These are phyloP conservation scores for Sarcophaga caerulescens DNA, from an alignment of 2,888 invertebrate genomes.

Conservation along the genomic window DNA sequence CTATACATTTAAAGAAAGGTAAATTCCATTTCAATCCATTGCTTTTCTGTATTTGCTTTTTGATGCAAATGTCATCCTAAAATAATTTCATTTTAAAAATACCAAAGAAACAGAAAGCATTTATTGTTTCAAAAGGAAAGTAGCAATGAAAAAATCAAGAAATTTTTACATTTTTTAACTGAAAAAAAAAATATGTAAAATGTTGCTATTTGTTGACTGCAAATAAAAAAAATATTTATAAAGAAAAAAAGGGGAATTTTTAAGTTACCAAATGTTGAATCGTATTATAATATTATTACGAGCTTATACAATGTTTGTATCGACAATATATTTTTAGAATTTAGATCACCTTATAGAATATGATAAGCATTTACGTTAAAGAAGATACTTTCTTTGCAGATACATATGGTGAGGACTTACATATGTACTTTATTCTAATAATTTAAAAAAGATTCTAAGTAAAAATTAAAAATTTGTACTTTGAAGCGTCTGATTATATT, in stretches of 20 bases:
- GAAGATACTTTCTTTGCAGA: too few relatives aligned
- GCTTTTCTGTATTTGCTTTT: constrained; percentile 7
- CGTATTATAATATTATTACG: too few relatives aligned
- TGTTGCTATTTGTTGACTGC: constrained; percentile 7
- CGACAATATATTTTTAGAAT: too few relatives aligned
- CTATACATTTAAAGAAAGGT: neutral
- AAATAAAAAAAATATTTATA: neutral
- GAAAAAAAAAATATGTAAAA: constrained; percentile 6
- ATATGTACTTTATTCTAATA: too few relatives aligned
- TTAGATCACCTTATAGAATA: too few relatives aligned
- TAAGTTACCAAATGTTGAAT: neutral
- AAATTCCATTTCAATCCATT: constrained; percentile 5
- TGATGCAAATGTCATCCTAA: constrained; percentile 37
- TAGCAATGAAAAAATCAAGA: neutral
- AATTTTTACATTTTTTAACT: constrained; percentile 31
- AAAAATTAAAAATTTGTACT: too few relatives aligned
- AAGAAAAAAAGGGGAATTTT: neutral
- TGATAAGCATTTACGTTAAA: too few relatives aligned
- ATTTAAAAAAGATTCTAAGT: too few relatives aligned
- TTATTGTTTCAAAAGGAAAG: neutral
- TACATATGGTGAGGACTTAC: too few relatives aligned
- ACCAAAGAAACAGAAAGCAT: constrained; percentile 1
- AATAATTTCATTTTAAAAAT: constrained; percentile 28
- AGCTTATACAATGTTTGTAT: too few relatives aligned
- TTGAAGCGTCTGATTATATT: too few relatives aligned